Evolutionary conservation across 2,888 invertebrate genomes (phyloP).

Genomic region (Cepaea hortensis): DNA sequence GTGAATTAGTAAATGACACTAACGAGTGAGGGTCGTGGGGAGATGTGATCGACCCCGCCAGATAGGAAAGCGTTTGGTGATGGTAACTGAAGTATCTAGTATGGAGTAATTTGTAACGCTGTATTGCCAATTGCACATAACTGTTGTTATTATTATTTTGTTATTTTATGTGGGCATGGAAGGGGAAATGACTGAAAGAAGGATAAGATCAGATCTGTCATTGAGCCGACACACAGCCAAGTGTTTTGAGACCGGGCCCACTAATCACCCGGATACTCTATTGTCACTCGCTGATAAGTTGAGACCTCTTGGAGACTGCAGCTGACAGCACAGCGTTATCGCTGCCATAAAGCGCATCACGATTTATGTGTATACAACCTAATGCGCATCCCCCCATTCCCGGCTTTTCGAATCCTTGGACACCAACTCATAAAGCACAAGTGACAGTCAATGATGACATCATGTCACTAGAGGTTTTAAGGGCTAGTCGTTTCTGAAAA

Average conservation of each 20-base stretch:
- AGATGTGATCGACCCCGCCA: no score
- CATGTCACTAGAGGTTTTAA: background rate
- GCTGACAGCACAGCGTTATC: background rate
- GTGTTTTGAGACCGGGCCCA: no score
- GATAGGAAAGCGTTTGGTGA: no score
- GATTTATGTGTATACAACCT: background rate
- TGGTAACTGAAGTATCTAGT: no score
- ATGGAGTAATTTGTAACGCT: no score
- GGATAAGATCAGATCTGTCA: no score
- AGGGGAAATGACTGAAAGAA: no score
- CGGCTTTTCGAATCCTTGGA: background rate
- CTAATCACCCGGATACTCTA: background rate
- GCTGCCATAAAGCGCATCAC: background rate
- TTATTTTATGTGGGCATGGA: background rate
- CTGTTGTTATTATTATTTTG: no score
- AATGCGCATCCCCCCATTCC: background rate
- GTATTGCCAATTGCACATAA: no score
- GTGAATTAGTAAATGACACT: no score
- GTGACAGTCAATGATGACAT: conserved; percentile 5
- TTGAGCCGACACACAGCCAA: no score
- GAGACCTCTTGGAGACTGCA: background rate
- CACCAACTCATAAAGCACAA: background rate
- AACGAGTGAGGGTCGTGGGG: no score
- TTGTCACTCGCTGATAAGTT: background rate
- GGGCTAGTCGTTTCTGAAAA: background rate